Conservation (phyloP, 2,888 invertebrate species). For the Campoplex capitator region DNA sequence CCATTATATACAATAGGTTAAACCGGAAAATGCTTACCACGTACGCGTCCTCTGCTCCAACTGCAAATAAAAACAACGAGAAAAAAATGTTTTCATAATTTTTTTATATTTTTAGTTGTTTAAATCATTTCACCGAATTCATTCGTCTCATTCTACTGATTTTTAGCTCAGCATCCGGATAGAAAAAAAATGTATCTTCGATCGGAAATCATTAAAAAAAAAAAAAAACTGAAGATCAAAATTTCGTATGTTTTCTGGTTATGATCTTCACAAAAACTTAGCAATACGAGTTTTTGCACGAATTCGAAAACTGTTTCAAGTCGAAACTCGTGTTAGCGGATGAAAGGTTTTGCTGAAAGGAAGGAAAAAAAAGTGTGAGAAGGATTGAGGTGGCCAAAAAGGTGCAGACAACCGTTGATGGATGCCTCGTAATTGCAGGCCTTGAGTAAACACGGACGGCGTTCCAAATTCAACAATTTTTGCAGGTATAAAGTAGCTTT, state of each 20-base stretch:
- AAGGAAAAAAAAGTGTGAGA: constrained; percentile 19
- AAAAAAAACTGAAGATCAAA: not conserved
- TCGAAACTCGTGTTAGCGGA: constrained; percentile 11
- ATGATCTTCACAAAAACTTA: not conserved
- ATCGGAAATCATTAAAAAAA: not conserved
- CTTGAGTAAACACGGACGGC: constrained; percentile 69
- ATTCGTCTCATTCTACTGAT: no score
- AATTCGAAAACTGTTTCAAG: constrained; percentile 24
- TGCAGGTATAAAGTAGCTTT: constrained; percentile 30
- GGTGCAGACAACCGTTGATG: constrained; percentile 73
- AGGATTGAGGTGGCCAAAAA: constrained; percentile 55
- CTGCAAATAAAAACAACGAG: not conserved
- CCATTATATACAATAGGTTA: constrained; percentile 20
- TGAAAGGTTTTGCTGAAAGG: constrained; percentile 4
- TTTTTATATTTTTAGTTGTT: not conserved
- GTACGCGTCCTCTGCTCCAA: not conserved
- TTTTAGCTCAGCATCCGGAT: not conserved
- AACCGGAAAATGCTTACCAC: constrained; percentile 10
- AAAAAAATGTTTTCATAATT: not conserved
- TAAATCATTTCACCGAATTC: not conserved
- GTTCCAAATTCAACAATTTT: constrained; percentile 60
- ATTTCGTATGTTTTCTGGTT: not conserved
- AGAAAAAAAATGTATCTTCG: not conserved
- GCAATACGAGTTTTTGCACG: not conserved
- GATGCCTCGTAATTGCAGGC: constrained; percentile 72